These are phyloP conservation scores for Drosophila setosimentum DNA, from an alignment of 2,888 invertebrate genomes.

Conservation along the genomic window DNA sequence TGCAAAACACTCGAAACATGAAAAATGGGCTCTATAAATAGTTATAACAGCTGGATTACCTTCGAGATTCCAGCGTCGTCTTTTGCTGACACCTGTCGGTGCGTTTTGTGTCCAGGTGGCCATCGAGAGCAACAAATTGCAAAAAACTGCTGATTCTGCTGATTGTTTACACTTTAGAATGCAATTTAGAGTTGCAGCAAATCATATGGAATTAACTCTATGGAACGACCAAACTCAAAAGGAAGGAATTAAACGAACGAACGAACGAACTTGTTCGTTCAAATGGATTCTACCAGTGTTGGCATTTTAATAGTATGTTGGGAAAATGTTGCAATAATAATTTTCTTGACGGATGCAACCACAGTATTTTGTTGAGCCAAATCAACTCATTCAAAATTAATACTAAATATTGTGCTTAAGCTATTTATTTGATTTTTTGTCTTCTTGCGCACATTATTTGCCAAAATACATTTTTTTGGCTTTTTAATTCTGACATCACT, in stretches of 20 bases:
- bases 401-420: neutral
- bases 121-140: slow-evolving; percentile 62
- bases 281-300: slow-evolving; percentile 4
- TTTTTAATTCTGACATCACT: neutral
- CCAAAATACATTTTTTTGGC: neutral
- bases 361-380: neutral
- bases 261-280: neutral
- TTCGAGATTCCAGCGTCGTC: slow-evolving; percentile 85
- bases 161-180: slow-evolving; percentile 53
- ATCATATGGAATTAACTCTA: slow-evolving; percentile 3
- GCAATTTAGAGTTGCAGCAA: slow-evolving; percentile 33
- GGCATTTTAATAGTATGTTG: neutral
- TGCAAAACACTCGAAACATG: slow-evolving; percentile 37
- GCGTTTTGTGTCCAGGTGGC: slow-evolving; percentile 84
- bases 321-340: accelerated
- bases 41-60: slow-evolving; percentile 63
- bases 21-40: neutral
- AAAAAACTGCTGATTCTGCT: slow-evolving; percentile 23
- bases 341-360: neutral
- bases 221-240: slow-evolving; percentile 12
- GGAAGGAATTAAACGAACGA: slow-evolving; percentile 1
- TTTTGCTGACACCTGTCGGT: slow-evolving; percentile 78
- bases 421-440: neutral
- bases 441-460: neutral
- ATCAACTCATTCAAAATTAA: neutral